These are phyloP conservation scores for Heliconius ethilla DNA, from an alignment of 2,888 invertebrate genomes.

Conservation along the genomic window DNA sequence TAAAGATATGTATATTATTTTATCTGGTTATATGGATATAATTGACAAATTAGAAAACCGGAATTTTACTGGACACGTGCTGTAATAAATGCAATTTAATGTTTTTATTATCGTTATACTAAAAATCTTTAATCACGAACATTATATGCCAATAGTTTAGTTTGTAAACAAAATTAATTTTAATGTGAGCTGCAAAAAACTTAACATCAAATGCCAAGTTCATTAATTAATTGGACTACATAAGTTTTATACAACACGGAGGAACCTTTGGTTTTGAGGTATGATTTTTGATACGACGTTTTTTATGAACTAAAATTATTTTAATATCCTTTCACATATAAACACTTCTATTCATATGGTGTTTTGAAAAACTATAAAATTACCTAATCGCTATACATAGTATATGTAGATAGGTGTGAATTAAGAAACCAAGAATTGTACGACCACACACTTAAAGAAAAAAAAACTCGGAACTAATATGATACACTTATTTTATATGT, in stretches of 20 bases:
- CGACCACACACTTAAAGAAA: too few relatives aligned
- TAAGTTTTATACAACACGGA: not conserved
- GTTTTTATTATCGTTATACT: not conserved
- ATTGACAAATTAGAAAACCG: slow-evolving; percentile 9
- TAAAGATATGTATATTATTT: not conserved
- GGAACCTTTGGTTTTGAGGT: too few relatives aligned
- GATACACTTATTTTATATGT: too few relatives aligned
- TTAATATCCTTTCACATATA: too few relatives aligned
- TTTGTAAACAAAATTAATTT: not conserved
- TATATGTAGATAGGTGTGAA: too few relatives aligned
- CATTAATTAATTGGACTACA: not conserved
- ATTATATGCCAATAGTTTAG: not conserved
- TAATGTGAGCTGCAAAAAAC: not conserved
- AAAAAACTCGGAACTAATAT: too few relatives aligned
- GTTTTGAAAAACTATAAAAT: too few relatives aligned
- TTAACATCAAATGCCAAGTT: not conserved
- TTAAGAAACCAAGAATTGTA: too few relatives aligned
- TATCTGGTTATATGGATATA: not conserved
- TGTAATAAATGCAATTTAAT: not conserved
- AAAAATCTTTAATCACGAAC: not conserved
- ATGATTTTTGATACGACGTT: too few relatives aligned
- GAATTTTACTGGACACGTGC: not conserved
- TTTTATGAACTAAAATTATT: too few relatives aligned
- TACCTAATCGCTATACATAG: too few relatives aligned
- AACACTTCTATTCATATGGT: too few relatives aligned